These are phyloP conservation scores for Lepidocyrtinus sp. DNA, from an alignment of 2,888 invertebrate genomes.

Conservation along the genomic window DNA sequence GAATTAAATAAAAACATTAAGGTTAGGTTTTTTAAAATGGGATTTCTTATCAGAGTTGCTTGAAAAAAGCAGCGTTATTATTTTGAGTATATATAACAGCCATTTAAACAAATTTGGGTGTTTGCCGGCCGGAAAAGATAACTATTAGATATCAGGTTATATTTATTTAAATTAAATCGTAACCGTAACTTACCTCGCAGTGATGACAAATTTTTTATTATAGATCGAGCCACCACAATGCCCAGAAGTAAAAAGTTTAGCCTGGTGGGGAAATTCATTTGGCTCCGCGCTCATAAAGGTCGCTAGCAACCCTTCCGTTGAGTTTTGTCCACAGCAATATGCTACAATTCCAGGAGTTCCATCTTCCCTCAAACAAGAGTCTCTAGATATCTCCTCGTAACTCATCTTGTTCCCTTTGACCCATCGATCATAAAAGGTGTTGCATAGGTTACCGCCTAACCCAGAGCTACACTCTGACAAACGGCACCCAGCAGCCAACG, in stretches of 20 bases:
- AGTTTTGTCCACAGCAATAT: slow-evolving; percentile 3
- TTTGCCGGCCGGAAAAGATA: too few species aligned
- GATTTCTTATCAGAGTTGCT: too few species aligned
- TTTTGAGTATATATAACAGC: background rate
- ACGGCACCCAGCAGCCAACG: background rate
- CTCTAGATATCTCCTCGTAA: background rate
- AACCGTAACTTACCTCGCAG: too few species aligned
- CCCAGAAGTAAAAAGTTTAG: background rate
- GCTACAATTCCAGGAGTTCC: background rate
- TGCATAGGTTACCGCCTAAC: background rate
- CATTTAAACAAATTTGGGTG: background rate
- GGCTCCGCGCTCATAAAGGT: background rate
- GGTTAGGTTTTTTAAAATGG: too few species aligned
- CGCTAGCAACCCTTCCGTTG: background rate
- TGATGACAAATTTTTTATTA: slow-evolving; percentile 28
- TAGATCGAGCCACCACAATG: slow-evolving; percentile 36
- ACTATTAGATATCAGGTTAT: too few species aligned
- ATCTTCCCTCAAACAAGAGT: background rate
- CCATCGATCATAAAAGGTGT: background rate
- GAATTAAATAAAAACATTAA: too few species aligned
- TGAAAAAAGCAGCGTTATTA: background rate
- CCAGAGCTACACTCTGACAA: background rate
- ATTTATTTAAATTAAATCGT: too few species aligned
- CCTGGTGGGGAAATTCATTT: slow-evolving; percentile 15
- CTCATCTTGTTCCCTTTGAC: background rate